Evolutionary conservation across 2,888 invertebrate genomes (phyloP).

Genomic region (Drosophila nr. perissopoda): DNA sequence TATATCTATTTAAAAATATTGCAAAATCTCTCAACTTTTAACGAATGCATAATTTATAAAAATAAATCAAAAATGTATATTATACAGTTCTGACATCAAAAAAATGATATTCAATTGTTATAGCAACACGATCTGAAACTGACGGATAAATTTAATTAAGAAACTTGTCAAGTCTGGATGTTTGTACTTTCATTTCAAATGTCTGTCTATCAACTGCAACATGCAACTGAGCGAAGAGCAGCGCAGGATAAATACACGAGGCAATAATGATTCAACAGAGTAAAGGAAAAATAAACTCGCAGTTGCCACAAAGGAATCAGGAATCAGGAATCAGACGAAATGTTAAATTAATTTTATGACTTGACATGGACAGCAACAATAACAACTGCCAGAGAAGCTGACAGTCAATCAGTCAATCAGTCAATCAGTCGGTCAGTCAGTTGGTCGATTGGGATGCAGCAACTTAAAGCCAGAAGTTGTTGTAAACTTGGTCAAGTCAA

Average conservation of each 20-base stretch:
- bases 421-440: constrained; percentile 5
- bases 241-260: not conserved
- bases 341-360: constrained; percentile 66
- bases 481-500: constrained; percentile 53
- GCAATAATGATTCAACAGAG: not conserved
- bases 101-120: not conserved
- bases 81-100: too few species aligned
- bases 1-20: too few species aligned
- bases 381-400: constrained; percentile 7
- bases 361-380: constrained; percentile 55
- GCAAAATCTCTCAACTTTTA: too few species aligned
- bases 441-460: constrained; percentile 10
- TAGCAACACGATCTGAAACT: not conserved
- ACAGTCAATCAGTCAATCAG: constrained; percentile 19
- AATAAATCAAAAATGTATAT: not conserved
- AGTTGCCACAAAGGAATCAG: not conserved
- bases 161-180: not conserved
- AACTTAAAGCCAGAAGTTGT: constrained; percentile 11
- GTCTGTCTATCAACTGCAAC: not conserved
- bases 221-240: not conserved
- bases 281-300: not conserved
- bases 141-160: not conserved
- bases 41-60: not conserved
- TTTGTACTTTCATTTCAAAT: not conserved
- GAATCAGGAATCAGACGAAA: constrained; percentile 4